Conservation (phyloP, 2,888 invertebrate genomes). For the Agapostemon virescens region DNA sequence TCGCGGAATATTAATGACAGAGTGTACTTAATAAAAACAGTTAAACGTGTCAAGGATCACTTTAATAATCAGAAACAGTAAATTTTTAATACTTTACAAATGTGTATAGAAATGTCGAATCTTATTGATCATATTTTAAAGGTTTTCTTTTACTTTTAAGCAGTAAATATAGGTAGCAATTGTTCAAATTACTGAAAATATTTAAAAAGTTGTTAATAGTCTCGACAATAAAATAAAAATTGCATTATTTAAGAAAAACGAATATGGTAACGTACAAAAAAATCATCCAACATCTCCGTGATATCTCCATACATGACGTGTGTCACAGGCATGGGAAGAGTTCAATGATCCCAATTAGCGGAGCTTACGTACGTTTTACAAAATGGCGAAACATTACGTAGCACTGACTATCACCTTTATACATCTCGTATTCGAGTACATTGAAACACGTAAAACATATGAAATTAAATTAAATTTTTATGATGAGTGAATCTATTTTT, state of each 20-base stretch:
- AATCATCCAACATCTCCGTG: not conserved
- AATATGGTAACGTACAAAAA: not conserved
- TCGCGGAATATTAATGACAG: not conserved
- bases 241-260: not conserved
- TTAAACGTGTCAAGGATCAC: too few species aligned
- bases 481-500: too few species aligned
- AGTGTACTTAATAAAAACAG: too few species aligned
- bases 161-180: too few species aligned
- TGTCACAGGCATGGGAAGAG: not conserved
- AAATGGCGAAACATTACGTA: not conserved
- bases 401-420: not conserved
- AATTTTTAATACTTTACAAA: not conserved
- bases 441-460: not conserved
- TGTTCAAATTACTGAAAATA: too few species aligned
- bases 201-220: too few species aligned
- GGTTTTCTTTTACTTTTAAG: too few species aligned
- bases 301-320: not conserved
- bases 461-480: not conserved
- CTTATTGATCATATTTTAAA: too few species aligned
- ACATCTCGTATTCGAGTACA: not conserved
- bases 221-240: not conserved
- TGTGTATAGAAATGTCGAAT: too few species aligned
- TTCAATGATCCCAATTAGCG: not conserved
- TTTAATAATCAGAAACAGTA: too few species aligned
- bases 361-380: not conserved